phyloP scores from a whole-genome alignment of 2,113 vertebrate species.

The Sebastes fasciatus region DNA sequence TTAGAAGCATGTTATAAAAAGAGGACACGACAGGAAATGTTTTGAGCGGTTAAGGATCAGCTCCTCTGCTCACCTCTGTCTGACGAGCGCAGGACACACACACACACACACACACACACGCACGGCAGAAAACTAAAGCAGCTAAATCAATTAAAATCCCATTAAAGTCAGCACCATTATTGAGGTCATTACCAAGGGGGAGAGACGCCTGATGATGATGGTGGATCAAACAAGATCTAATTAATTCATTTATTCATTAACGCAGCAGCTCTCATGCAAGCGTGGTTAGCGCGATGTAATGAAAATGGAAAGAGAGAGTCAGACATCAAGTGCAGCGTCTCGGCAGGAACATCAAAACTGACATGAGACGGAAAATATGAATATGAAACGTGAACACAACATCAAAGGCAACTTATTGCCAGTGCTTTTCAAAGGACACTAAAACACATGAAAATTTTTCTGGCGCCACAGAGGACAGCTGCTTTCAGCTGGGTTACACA shows the following conservation, averaged over 20 bases:
- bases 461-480: constrained; percentile 11
- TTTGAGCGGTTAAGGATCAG: constrained; percentile 39
- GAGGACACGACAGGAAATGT: constrained; percentile 10
- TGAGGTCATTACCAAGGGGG: constrained; percentile 78
- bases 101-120: constrained; percentile 40
- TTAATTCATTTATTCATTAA: constrained; percentile 82
- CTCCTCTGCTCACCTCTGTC: constrained; percentile 43
- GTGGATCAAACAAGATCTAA: constrained; percentile 81
- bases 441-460: constrained; percentile 43
- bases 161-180: constrained; percentile 80
- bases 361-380: constrained; percentile 66
- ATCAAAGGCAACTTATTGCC: constrained; percentile 66
- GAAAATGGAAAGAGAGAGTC: constrained; percentile 45
- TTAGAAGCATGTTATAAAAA: constrained; percentile 9
- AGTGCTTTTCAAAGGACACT: constrained; percentile 61
- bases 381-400: constrained; percentile 62
- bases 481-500: constrained; percentile 21
- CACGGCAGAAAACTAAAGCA: constrained; percentile 57
- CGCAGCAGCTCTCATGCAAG: constrained; percentile 44
- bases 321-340: constrained; percentile 42
- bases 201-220: constrained; percentile 69
- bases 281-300: constrained; percentile 54
- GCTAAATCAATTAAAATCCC: constrained; percentile 82
- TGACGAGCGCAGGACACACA: constrained; percentile 16
- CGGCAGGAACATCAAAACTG: constrained; percentile 64